Percentiles rank a stretch among this genome's conserved stretches.
Evolutionary conservation across 1,140 invertebrate genomes (phyloP).

Genomic region (Nilaparvata lugens): DNA sequence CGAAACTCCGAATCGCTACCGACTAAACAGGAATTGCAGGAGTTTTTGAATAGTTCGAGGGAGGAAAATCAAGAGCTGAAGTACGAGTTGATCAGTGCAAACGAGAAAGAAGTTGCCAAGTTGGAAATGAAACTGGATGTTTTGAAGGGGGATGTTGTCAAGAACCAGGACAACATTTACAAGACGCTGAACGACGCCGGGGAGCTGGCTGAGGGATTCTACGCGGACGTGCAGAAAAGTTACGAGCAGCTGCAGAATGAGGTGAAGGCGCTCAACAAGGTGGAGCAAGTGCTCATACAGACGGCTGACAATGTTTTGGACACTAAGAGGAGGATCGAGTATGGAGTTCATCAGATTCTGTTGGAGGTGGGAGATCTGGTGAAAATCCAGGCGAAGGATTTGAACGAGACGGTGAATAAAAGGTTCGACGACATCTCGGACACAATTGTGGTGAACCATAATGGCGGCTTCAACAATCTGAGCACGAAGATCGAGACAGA

Average conservation of each 20-base stretch:
- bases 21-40: slow-evolving; percentile 5
- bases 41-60: slow-evolving; percentile 7
- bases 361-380: slow-evolving; percentile 64
- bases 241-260: slow-evolving; percentile 24
- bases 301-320: slow-evolving; percentile 78
- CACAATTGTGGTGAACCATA: slow-evolving; percentile 63
- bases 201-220: slow-evolving; percentile 16
- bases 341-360: slow-evolving; percentile 75
- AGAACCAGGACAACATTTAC: slow-evolving; percentile 11
- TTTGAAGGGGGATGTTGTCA: slow-evolving; percentile 11
- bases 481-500: slow-evolving; percentile 69
- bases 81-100: slow-evolving; percentile 18
- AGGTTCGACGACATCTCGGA: slow-evolving; percentile 60
- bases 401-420: slow-evolving; percentile 56
- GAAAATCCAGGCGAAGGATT: slow-evolving; percentile 48
- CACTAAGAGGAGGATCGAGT: slow-evolving; percentile 74
- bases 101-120: slow-evolving; percentile 15
- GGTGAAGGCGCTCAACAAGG: slow-evolving; percentile 46
- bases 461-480: slow-evolving; percentile 59
- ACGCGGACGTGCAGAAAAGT: slow-evolving; percentile 35
- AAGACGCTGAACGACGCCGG: slow-evolving; percentile 16
- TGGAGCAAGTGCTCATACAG: slow-evolving; percentile 69
- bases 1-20: not conserved
- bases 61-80: slow-evolving; percentile 9
- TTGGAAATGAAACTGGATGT: slow-evolving; percentile 35